Conservation (phyloP, 2,888 invertebrate genomes). For the Anoncus sp. region DNA sequence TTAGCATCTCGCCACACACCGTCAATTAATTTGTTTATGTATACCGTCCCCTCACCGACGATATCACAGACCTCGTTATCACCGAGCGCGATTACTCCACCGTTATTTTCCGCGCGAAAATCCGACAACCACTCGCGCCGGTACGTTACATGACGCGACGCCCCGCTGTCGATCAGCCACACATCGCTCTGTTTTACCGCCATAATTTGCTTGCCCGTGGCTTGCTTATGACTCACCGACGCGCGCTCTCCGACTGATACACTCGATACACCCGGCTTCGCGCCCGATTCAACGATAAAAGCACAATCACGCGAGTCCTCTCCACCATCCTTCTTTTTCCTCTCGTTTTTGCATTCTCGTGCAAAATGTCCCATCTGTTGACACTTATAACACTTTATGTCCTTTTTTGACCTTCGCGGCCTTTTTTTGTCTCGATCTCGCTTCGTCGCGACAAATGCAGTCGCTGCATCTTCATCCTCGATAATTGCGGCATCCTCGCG, state of each 20-base stretch:
- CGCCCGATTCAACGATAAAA: not conserved
- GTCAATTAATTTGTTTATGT: not conserved
- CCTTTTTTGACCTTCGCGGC: not conserved
- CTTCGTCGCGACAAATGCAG: conserved; percentile 14
- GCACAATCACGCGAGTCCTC: not conserved
- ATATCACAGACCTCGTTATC: not conserved
- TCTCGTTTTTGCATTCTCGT: not conserved
- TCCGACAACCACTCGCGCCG: not conserved
- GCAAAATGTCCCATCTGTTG: conserved; percentile 14
- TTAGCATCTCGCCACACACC: not conserved
- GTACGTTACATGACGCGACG: not conserved
- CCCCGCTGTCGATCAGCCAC: not conserved
- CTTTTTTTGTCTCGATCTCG: not conserved
- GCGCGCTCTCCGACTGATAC: no score
- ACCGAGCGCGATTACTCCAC: not conserved
- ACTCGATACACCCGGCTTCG: no score
- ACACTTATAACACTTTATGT: conserved; percentile 1
- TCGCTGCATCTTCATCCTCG: not conserved
- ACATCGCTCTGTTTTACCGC: not conserved
- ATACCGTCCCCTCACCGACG: not conserved
- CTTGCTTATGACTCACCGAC: no score
- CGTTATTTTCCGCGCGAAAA: not conserved
- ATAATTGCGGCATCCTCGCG: not conserved
- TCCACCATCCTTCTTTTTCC: not conserved
- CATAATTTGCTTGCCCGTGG: not conserved